Conservation (phyloP, 2,113 vertebrate genomes). For the Psettodes erumei region DNA sequence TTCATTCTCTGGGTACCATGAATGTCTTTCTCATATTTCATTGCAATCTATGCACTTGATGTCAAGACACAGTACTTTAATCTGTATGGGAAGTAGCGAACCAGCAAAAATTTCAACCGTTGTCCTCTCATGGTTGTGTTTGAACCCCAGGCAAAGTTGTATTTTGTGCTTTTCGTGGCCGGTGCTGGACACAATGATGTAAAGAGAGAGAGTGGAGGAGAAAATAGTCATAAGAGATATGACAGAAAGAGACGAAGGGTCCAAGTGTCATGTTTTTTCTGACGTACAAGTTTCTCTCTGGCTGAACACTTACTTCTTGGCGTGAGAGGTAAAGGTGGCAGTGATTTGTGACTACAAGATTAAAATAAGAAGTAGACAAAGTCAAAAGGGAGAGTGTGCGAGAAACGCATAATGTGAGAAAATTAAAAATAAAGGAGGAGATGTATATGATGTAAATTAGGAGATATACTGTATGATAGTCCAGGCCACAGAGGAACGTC, state of each 20-base stretch:
- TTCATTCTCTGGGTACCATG: too few species aligned
- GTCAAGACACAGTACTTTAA: too few species aligned
- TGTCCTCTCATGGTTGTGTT: background rate
- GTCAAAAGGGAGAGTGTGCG: background rate
- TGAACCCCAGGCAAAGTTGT: constrained; percentile 5
- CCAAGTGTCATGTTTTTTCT: background rate
- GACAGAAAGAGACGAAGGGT: background rate
- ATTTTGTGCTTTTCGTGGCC: constrained; percentile 4
- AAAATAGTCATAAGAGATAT: background rate
- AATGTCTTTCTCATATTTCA: too few species aligned
- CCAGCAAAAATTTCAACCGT: background rate
- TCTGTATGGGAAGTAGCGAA: background rate
- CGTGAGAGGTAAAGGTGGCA: constrained; percentile 4
- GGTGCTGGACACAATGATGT: background rate
- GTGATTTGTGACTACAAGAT: constrained; percentile 11
- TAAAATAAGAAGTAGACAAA: constrained; percentile 12
- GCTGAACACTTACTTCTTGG: constrained; percentile 7
- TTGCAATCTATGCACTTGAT: too few species aligned
- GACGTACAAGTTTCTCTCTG: background rate
- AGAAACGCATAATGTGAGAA: background rate
- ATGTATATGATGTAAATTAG: too few species aligned
- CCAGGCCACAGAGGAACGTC: background rate
- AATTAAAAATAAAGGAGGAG: constrained; percentile 5
- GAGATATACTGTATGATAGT: constrained; percentile 16
- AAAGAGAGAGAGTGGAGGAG: background rate